Percentiles rank a stretch among this genome's conserved stretches.
phyloP scores from a whole-genome alignment of 1,140 invertebrate species.

The Gryllus bimaculatus region DNA sequence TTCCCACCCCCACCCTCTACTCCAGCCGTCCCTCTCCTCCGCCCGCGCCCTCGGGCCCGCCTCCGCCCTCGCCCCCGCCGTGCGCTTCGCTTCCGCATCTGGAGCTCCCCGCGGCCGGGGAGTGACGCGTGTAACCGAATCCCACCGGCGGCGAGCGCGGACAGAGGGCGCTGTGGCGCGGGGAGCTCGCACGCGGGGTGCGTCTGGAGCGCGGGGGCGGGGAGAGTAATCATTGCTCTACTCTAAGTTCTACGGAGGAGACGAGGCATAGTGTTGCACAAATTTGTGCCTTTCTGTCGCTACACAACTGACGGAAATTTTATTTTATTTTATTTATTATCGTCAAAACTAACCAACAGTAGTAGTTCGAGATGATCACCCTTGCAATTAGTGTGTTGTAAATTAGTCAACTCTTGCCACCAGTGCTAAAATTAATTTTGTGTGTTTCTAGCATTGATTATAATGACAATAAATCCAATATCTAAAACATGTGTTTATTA shows the following conservation, averaged over 20 bases:
- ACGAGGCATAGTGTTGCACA: no score
- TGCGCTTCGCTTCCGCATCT: background rate
- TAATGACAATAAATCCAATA: no score
- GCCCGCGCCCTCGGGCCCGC: background rate
- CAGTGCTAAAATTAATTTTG: no score
- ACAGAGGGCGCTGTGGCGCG: background rate
- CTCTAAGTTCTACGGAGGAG: background rate
- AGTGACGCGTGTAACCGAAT: background rate
- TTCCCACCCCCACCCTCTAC: background rate
- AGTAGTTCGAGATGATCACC: no score
- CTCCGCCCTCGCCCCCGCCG: background rate
- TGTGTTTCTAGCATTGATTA: no score
- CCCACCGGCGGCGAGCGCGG: background rate
- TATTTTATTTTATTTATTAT: no score
- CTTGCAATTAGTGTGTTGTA: no score
- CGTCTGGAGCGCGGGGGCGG: background rate
- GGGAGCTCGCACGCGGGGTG: background rate
- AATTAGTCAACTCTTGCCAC: no score
- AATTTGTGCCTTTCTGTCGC: no score
- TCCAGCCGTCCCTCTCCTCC: background rate
- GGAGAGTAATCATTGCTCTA: background rate
- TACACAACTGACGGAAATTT: no score
- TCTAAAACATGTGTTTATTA: no score
- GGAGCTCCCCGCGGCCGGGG: background rate
- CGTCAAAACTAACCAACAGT: no score